phyloP scores from a whole-genome alignment of 2,113 vertebrate genomes.

The Clarias gariepinus region DNA sequence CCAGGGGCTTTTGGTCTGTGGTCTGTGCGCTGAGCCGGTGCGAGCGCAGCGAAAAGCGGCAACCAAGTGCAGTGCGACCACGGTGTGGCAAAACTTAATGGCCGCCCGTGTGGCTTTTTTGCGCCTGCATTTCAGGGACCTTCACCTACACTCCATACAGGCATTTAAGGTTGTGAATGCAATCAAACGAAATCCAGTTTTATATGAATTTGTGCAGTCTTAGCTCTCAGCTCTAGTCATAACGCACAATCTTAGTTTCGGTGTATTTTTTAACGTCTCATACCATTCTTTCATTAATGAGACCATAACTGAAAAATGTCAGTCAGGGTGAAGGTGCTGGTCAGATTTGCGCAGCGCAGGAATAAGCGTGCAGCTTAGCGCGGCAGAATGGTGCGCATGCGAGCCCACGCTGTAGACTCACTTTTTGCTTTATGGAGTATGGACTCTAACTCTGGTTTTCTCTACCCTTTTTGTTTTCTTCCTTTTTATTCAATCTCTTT shows the following conservation, averaged over 20 bases:
- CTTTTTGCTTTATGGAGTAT: slow-evolving; percentile 93
- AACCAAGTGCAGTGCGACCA: slow-evolving; percentile 57
- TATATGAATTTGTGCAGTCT: neutral
- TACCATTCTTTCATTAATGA: neutral
- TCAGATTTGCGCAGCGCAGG: slow-evolving; percentile 97
- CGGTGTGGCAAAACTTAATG: slow-evolving; percentile 49
- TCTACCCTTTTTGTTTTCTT: slow-evolving; percentile 83
- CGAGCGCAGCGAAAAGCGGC: slow-evolving; percentile 54
- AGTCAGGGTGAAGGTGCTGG: slow-evolving; percentile 86
- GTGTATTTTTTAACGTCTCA: neutral
- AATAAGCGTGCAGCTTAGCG: slow-evolving; percentile 94
- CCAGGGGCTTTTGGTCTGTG: slow-evolving; percentile 67
- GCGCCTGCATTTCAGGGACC: slow-evolving; percentile 99
- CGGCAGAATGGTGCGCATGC: slow-evolving; percentile 88
- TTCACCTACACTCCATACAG: slow-evolving; percentile 83
- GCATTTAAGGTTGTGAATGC: slow-evolving; percentile 89
- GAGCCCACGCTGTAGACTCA: slow-evolving; percentile 99
- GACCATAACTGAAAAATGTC: slow-evolving; percentile 87
- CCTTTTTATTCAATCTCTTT: slow-evolving; percentile 74
- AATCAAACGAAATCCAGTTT: neutral
- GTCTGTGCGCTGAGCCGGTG: slow-evolving; percentile 60
- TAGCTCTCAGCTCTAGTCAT: neutral
- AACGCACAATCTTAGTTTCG: neutral
- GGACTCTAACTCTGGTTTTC: slow-evolving; percentile 84
- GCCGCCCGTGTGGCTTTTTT: slow-evolving; percentile 74